A percentile compares a stretch with the other conserved stretches of the same genome.
Evolutionary conservation across 2,113 vertebrate genomes (phyloP).

Genomic region (Serinus canaria): DNA sequence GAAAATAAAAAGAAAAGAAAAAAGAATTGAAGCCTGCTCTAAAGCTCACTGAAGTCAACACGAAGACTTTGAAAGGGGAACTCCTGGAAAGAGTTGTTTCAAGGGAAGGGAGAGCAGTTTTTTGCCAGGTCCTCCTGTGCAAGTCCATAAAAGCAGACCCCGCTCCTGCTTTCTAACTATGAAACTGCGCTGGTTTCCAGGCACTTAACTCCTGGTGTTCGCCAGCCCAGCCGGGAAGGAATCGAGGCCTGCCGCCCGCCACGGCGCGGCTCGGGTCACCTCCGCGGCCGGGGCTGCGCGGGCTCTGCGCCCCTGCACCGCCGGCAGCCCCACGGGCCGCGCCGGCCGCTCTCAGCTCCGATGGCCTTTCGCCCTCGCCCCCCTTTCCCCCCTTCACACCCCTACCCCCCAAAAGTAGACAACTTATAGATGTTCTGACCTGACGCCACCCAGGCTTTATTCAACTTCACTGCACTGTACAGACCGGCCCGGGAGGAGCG

Average conservation of each 20-base stretch:
- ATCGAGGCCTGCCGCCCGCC: neutral
- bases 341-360: neutral
- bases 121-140: neutral
- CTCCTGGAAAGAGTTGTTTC: constrained; percentile 38
- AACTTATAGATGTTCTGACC: constrained; percentile 39
- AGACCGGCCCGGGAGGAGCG: neutral
- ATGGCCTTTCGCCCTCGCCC: neutral
- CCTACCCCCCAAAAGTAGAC: neutral
- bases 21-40: neutral
- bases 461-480: constrained; percentile 56
- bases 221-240: neutral
- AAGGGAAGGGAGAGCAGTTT: neutral
- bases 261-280: neutral
- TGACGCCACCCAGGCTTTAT: constrained; percentile 44
- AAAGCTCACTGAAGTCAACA: constrained; percentile 25
- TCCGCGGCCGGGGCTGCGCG: neutral
- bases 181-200: neutral
- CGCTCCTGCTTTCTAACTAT: neutral
- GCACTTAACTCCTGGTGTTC: neutral
- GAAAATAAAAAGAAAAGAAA: no score
- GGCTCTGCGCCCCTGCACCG: neutral
- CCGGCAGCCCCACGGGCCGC: neutral
- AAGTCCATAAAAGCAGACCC: neutral
- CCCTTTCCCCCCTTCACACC: neutral
- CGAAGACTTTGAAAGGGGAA: constrained; percentile 17